A percentile compares a stretch with the other conserved stretches of the same genome.
These are phyloP conservation scores for Amphiprion percula DNA, from an alignment of 2,113 vertebrate species.

Conservation along the genomic window DNA sequence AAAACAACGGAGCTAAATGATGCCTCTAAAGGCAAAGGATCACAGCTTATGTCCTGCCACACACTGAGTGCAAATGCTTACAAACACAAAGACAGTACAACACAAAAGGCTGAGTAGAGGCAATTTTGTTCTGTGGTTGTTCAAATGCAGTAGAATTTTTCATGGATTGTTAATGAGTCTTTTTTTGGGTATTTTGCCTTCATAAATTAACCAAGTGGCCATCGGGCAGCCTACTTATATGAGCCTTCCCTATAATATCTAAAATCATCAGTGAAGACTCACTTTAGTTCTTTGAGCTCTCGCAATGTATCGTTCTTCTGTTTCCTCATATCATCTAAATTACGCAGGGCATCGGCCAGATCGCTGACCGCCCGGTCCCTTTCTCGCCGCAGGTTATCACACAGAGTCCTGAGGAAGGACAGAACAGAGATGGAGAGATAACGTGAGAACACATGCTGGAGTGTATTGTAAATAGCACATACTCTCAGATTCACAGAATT, in stretches of 20 bases:
- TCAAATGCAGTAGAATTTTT: conserved; percentile 15
- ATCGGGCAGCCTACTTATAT: too few species aligned
- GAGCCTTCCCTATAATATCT: too few species aligned
- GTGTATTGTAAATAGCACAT: neutral
- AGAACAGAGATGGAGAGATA: neutral
- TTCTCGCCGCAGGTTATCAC: conserved; percentile 94
- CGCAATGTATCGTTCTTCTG: conserved; percentile 93
- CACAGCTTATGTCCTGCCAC: conserved; percentile 49
- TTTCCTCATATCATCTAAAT: conserved; percentile 96
- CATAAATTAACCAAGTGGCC: neutral
- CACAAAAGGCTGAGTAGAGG: neutral
- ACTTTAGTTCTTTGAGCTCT: conserved; percentile 97
- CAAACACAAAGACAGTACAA: conserved; percentile 23
- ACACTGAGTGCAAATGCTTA: conserved; percentile 48
- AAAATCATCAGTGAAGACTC: conserved; percentile 52
- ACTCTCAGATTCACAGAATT: neutral
- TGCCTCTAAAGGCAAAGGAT: conserved; percentile 57
- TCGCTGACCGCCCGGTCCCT: conserved; percentile 95
- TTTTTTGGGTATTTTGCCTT: neutral
- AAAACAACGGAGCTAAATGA: conserved; percentile 47
- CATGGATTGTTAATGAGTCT: neutral
- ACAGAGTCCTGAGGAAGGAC: conserved; percentile 88
- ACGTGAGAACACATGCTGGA: neutral
- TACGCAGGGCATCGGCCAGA: conserved; percentile 93
- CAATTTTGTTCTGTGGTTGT: neutral